Percentiles rank a stretch among this genome's conserved stretches.
Evolutionary conservation across 37 sponge, comb jelly and placozoan genomes (phyloP).

Genomic region (Haliclona indistincta): DNA sequence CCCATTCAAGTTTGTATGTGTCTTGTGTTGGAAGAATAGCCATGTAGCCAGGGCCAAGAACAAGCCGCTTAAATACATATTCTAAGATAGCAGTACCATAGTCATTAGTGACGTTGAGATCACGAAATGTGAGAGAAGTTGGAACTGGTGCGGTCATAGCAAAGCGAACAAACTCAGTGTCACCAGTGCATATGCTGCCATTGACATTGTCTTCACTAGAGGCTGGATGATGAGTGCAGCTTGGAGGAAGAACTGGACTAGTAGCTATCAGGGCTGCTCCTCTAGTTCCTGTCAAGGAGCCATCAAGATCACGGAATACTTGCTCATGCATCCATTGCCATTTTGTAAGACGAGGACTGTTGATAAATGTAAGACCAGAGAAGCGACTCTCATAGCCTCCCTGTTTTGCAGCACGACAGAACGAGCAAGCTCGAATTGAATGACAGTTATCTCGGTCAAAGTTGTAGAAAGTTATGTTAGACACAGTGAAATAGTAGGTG

Average conservation of each 20-base stretch:
- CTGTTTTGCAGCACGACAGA: conserved; percentile 56
- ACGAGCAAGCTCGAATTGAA: conserved; percentile 74
- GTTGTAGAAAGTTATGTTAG: conserved; percentile 76
- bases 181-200: conserved; percentile 51
- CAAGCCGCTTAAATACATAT: conserved; percentile 64
- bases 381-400: conserved; percentile 86
- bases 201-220: background rate
- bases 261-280: conserved; percentile 54
- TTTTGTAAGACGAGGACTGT: conserved; percentile 27
- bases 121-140: conserved; percentile 35
- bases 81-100: conserved; percentile 39
- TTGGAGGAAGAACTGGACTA: conserved; percentile 20
- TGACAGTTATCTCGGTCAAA: conserved; percentile 58
- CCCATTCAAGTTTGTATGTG: conserved; percentile 56
- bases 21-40: conserved; percentile 60
- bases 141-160: conserved; percentile 54
- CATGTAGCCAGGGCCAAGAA: conserved; percentile 75
- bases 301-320: conserved; percentile 83
- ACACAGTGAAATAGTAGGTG: conserved; percentile 63
- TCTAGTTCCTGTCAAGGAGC: conserved; percentile 67
- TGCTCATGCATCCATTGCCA: conserved; percentile 90
- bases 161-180: conserved; percentile 43
- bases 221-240: conserved; percentile 27
- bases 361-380: conserved; percentile 49
- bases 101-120: conserved; percentile 34